A percentile compares a stretch with the other conserved stretches of the same genome.
phyloP scores from a whole-genome alignment of 1,140 invertebrate species.

The Brachionus angularis region DNA sequence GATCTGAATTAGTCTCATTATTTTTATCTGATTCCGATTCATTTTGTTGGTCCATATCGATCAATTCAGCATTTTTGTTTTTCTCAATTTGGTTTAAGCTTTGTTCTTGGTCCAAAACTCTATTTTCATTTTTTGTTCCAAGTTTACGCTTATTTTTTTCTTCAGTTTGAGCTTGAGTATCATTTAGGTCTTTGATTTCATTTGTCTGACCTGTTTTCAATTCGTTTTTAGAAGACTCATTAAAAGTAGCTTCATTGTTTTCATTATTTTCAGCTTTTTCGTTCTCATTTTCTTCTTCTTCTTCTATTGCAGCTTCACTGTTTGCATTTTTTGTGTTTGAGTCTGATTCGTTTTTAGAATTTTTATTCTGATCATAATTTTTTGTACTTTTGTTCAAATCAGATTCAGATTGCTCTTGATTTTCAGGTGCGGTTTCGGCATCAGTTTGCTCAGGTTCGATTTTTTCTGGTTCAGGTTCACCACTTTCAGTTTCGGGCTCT shows the following conservation, averaged over 20 bases:
- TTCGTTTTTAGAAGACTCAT: neutral
- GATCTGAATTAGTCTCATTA: neutral
- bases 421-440: no score
- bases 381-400: no score
- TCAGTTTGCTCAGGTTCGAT: neutral
- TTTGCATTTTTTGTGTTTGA: neutral
- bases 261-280: constrained; percentile 1
- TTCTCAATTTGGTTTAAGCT: neutral
- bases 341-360: neutral
- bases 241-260: neutral
- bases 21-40: neutral
- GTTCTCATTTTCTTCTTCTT: neutral
- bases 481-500: neutral
- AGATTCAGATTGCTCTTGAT: no score
- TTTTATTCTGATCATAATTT: neutral
- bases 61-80: constrained; percentile 25
- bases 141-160: neutral
- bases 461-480: neutral
- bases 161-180: neutral
- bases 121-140: constrained; percentile 21
- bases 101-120: neutral
- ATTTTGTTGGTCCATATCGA: neutral
- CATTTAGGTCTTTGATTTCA: neutral
- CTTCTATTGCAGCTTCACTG: neutral
- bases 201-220: neutral